Evolutionary conservation across 2,113 vertebrate genomes (phyloP).

Genomic region (Passer domesticus): DNA sequence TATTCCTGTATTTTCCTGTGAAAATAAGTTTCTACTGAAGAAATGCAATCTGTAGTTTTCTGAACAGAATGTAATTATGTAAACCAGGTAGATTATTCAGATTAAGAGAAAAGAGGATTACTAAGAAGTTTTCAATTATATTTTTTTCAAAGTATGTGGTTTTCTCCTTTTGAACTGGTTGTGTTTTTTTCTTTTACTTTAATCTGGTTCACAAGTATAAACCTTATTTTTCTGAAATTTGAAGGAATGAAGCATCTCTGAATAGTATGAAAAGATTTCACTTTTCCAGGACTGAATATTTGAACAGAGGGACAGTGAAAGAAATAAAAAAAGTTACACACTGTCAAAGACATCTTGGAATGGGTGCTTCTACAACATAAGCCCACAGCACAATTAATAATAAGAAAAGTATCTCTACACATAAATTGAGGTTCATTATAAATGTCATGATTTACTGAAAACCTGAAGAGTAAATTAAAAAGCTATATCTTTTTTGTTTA

Average conservation of each 20-base stretch:
- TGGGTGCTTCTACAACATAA: background rate
- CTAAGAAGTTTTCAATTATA: background rate
- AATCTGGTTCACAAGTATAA: background rate
- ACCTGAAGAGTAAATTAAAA: background rate
- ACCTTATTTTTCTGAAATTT: background rate
- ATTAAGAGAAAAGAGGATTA: background rate
- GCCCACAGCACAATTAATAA: background rate
- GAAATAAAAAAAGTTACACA: background rate
- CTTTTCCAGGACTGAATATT: background rate
- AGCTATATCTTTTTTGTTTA: background rate
- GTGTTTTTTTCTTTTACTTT: background rate
- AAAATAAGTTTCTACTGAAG: background rate
- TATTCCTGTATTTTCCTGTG: background rate
- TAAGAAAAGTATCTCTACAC: background rate
- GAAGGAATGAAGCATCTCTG: background rate
- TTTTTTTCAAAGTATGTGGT: background rate
- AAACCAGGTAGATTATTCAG: background rate
- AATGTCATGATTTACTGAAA: background rate
- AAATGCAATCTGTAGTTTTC: background rate
- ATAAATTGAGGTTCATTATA: background rate
- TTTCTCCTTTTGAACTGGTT: background rate
- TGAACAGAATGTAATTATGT: background rate
- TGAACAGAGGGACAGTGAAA: background rate
- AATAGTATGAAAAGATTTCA: background rate
- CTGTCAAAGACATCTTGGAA: background rate